phyloP scores from a whole-genome alignment of 2,888 invertebrate species.

The Ischnus inquisitorius region DNA sequence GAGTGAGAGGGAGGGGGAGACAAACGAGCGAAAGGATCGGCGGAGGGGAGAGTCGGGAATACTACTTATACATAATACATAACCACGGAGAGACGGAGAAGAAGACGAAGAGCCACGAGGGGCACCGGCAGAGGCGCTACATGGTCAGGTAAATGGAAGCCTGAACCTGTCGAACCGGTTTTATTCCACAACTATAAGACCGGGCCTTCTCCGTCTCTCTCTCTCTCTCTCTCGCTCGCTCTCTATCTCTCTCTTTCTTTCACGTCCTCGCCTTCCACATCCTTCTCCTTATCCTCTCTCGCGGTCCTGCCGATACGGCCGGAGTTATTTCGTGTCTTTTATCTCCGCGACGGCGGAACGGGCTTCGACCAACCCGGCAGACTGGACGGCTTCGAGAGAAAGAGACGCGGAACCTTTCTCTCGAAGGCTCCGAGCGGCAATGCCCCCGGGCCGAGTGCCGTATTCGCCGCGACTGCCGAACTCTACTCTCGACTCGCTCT shows the following conservation, averaged over 20 bases:
- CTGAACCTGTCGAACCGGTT: constrained; percentile 84
- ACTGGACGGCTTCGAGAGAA: constrained; percentile 30
- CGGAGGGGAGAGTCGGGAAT: constrained; percentile 35
- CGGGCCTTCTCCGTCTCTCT: constrained; percentile 54
- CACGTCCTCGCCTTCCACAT: not conserved
- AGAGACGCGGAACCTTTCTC: constrained; percentile 2
- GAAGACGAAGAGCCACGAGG: constrained; percentile 34
- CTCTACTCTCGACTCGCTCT: too few species aligned
- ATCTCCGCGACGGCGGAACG: constrained; percentile 61
- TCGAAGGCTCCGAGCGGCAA: too few species aligned
- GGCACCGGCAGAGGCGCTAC: constrained; percentile 79
- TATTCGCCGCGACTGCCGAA: too few species aligned
- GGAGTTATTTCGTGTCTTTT: constrained; percentile 65
- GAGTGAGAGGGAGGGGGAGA: not conserved
- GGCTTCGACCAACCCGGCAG: constrained; percentile 10
- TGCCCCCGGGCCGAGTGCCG: too few species aligned
- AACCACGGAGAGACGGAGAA: constrained; percentile 65
- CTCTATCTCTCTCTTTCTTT: constrained; percentile 41
- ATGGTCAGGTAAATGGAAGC: constrained; percentile 82
- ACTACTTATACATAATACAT: constrained; percentile 77
- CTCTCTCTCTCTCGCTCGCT: constrained; percentile 34
- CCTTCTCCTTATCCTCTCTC: not conserved
- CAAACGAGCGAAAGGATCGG: constrained; percentile 35
- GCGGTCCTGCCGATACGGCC: constrained; percentile 56
- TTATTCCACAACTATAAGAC: constrained; percentile 69